Evolutionary conservation across 2,113 vertebrate genomes (phyloP).

Genomic region (Spilogale gracilis): DNA sequence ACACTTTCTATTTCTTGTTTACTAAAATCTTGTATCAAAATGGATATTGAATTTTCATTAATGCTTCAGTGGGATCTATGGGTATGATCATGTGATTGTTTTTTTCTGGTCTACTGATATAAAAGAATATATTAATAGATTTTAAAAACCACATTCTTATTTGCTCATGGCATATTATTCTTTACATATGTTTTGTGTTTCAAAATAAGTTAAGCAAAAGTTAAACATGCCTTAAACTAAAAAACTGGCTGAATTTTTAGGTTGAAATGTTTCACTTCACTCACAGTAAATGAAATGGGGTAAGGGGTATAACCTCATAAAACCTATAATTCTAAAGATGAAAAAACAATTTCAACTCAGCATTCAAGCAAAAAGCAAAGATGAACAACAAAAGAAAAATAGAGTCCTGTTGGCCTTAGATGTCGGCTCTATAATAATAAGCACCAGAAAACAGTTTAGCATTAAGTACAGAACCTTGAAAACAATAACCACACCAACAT

Average conservation of each 20-base stretch:
- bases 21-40: slow-evolving; percentile 2
- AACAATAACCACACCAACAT: not conserved
- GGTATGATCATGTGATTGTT: not conserved
- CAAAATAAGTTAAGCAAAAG: slow-evolving; percentile 27
- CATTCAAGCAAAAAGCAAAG: not conserved
- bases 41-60: not conserved
- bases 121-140: not conserved
- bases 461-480: not conserved
- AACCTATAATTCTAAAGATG: slow-evolving; percentile 27
- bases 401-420: not conserved
- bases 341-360: slow-evolving; percentile 44
- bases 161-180: slow-evolving; percentile 2
- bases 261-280: not conserved
- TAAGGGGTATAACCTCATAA: not conserved
- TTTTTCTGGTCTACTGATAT: not conserved
- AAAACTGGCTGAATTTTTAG: slow-evolving; percentile 15
- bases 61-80: not conserved
- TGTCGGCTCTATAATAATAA: not conserved
- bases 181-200: slow-evolving; percentile 4
- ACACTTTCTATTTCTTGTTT: not conserved
- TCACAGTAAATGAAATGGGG: not conserved
- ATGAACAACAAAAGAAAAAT: not conserved
- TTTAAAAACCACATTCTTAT: slow-evolving; percentile 13
- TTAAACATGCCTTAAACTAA: not conserved
- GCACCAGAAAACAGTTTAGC: not conserved